phyloP scores from a whole-genome alignment of 2,113 vertebrate species.

The Trichechus manatus region DNA sequence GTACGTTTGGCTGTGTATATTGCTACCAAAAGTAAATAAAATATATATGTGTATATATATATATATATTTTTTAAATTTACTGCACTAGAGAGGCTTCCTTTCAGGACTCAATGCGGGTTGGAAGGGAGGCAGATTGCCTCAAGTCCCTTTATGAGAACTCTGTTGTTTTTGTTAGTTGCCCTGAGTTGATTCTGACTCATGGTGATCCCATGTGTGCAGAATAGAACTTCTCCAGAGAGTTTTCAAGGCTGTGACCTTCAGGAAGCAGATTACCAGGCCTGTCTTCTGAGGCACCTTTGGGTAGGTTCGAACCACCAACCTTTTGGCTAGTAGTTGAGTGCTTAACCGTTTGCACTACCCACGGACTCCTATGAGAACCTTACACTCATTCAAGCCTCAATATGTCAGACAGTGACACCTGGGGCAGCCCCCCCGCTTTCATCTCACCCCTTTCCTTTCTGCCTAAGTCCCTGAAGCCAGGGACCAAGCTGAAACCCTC shows the following conservation, averaged over 20 bases:
- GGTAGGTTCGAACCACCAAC: neutral
- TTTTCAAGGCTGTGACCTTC: neutral
- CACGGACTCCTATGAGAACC: neutral
- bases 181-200: neutral
- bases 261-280: neutral
- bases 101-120: neutral
- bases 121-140: neutral
- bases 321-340: neutral
- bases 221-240: neutral
- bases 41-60: too few species aligned
- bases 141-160: neutral
- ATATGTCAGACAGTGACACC: neutral
- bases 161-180: neutral
- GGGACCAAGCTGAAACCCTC: neutral
- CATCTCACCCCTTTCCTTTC: rapidly evolving
- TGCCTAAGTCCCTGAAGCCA: neutral
- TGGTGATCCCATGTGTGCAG: neutral
- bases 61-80: too few species aligned
- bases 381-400: neutral
- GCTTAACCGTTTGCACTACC: neutral
- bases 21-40: neutral
- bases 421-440: neutral
- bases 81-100: neutral
- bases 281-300: neutral
- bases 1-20: neutral